These are phyloP conservation scores for Pseudoatta argentina DNA, from an alignment of 1,140 invertebrate species.

Conservation along the genomic window DNA sequence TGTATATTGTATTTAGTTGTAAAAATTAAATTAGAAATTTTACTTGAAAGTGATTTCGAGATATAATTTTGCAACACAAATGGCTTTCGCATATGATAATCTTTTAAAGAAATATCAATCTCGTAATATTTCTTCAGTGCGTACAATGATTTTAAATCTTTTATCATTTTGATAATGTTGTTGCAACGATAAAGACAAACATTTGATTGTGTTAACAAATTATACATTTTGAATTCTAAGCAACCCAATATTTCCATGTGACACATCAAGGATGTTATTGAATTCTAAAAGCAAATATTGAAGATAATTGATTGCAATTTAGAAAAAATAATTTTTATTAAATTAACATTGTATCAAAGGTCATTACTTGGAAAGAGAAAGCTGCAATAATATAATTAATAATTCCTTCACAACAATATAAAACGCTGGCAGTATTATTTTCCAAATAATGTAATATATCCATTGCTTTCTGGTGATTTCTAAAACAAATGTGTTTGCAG, in stretches of 20 bases:
- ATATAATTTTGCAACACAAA: slow-evolving; percentile 73
- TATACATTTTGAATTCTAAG: slow-evolving; percentile 71
- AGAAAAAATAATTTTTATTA: background rate
- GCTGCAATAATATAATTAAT: slow-evolving; percentile 69
- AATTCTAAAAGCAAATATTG: slow-evolving; percentile 55
- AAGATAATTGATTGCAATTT: slow-evolving; percentile 34
- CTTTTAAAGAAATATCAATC: slow-evolving; percentile 64
- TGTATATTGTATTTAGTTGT: background rate
- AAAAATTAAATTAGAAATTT: slow-evolving; percentile 39
- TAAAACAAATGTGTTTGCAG: slow-evolving; percentile 54
- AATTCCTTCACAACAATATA: slow-evolving; percentile 76
- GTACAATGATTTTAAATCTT: slow-evolving; percentile 72
- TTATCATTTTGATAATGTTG: slow-evolving; percentile 64
- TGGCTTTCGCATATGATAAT: slow-evolving; percentile 72
- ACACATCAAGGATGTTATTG: slow-evolving; percentile 58
- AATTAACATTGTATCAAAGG: slow-evolving; percentile 9
- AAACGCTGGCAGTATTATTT: slow-evolving; percentile 57
- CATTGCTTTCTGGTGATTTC: slow-evolving; percentile 76
- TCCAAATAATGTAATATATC: slow-evolving; percentile 75
- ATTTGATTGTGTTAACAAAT: slow-evolving; percentile 51
- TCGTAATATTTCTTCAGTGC: slow-evolving; percentile 75
- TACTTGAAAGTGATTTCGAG: slow-evolving; percentile 64
- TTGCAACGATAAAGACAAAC: slow-evolving; percentile 40
- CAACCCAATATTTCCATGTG: slow-evolving; percentile 72
- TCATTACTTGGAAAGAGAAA: slow-evolving; percentile 72